Percentiles rank a stretch among this genome's conserved stretches.
These are phyloP conservation scores for Picus viridis DNA, from an alignment of 2,797 vertebrate species.

Conservation along the genomic window DNA sequence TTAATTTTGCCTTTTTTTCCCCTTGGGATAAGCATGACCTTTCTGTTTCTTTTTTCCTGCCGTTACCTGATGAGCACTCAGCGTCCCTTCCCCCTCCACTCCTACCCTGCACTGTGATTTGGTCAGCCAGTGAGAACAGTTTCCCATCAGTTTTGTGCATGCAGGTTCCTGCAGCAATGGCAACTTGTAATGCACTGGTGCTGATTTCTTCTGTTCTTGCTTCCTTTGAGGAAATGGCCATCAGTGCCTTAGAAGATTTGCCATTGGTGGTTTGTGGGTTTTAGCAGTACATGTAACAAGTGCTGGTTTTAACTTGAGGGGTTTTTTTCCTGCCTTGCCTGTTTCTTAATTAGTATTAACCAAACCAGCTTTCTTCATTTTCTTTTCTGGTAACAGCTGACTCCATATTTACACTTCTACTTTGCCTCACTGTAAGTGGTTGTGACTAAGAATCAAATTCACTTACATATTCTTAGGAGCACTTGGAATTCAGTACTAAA, in stretches of 20 bases:
- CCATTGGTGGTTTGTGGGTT: conserved; percentile 46
- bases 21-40: conserved; percentile 81
- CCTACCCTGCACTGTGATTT: conserved; percentile 87
- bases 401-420: conserved; percentile 58
- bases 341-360: conserved; percentile 41
- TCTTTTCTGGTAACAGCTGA: conserved; percentile 39
- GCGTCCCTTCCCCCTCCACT: conserved; percentile 81
- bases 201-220: conserved; percentile 63
- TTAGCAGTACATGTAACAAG: conserved; percentile 35
- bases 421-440: neutral
- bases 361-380: neutral
- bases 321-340: conserved; percentile 37
- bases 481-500: neutral
- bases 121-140: conserved; percentile 90
- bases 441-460: neutral
- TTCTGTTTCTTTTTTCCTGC: conserved; percentile 70
- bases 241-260: conserved; percentile 73
- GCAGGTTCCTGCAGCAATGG: conserved; percentile 83
- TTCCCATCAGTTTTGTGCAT: conserved; percentile 99
- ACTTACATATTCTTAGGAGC: neutral
- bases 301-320: conserved; percentile 22
- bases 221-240: conserved; percentile 69
- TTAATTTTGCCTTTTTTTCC: conserved; percentile 60
- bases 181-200: conserved; percentile 71
- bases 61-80: conserved; percentile 77